A percentile compares a stretch with the other conserved stretches of the same genome.
Conservation (phyloP, 2,797 vertebrate genomes). For the Sebastes hubbsi region DNA sequence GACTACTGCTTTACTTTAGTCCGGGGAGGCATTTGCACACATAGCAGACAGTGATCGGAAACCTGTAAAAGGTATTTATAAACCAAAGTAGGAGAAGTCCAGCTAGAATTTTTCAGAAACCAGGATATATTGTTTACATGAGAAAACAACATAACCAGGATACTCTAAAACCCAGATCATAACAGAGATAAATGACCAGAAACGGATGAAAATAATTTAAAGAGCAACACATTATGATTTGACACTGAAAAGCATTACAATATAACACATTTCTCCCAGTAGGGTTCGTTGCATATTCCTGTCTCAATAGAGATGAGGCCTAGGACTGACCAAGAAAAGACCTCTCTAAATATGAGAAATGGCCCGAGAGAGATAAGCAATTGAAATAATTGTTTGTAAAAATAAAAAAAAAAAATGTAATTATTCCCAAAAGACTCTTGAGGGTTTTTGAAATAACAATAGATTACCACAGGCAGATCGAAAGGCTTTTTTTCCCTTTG, state of each 20-base stretch:
- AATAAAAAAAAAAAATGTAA: neutral
- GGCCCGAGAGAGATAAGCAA: neutral
- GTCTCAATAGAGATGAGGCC: neutral
- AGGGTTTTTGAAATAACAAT: neutral
- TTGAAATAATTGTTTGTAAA: neutral
- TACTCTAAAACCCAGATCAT: neutral
- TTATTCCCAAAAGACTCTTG: neutral
- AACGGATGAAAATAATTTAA: neutral
- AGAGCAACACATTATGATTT: neutral
- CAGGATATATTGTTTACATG: neutral
- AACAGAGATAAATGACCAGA: neutral
- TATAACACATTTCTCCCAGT: neutral
- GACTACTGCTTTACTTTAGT: too few relatives aligned
- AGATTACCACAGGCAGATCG: neutral
- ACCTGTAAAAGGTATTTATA: too few relatives aligned
- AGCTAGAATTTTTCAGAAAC: neutral
- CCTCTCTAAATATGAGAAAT: neutral
- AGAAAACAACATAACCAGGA: neutral
- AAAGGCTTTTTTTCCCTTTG: neutral
- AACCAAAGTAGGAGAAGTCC: too few relatives aligned
- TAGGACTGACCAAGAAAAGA: neutral
- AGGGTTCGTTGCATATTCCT: neutral
- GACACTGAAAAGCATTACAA: neutral
- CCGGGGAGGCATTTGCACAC: too few relatives aligned
- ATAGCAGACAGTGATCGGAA: too few relatives aligned